These are phyloP conservation scores for Tipula vernalis DNA, from an alignment of 2,888 invertebrate genomes.

Conservation along the genomic window DNA sequence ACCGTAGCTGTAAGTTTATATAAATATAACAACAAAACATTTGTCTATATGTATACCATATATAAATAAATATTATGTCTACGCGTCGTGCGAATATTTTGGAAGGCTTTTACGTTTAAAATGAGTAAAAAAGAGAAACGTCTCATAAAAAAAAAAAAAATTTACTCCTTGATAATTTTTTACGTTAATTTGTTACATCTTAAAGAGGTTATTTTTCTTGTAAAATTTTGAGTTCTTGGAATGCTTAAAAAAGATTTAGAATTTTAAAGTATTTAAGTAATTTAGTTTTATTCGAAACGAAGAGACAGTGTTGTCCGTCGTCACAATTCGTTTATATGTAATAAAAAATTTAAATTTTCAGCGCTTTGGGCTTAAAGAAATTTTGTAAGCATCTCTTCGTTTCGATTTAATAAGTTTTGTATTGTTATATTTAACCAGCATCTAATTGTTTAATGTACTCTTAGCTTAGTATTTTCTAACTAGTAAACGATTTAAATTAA, in stretches of 20 bases:
- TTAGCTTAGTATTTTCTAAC: not conserved
- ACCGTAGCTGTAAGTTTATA: slow-evolving; percentile 90
- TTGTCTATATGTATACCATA: not conserved
- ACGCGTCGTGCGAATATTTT: slow-evolving; percentile 8
- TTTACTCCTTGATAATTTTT: too few species aligned
- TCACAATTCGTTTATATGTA: not conserved
- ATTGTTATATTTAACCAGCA: not conserved
- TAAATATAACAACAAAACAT: not conserved
- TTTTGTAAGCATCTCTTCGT: not conserved
- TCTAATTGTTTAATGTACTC: not conserved
- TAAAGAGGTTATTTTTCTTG: not conserved
- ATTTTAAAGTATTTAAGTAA: not conserved
- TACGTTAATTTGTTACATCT: too few species aligned
- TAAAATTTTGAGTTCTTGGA: not conserved
- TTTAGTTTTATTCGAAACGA: not conserved
- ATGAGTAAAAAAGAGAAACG: not conserved
- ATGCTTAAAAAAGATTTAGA: not conserved
- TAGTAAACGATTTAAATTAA: not conserved
- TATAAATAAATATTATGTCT: not conserved
- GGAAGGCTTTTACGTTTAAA: slow-evolving; percentile 4
- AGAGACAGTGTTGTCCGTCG: not conserved
- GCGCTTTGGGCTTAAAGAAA: not conserved
- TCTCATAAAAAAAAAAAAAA: not conserved
- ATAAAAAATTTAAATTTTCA: not conserved
- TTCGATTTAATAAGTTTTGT: not conserved